Percentiles rank a stretch among this genome's conserved stretches.
phyloP scores from a whole-genome alignment of 2,113 vertebrate species.

The Xiphophorus maculatus region DNA sequence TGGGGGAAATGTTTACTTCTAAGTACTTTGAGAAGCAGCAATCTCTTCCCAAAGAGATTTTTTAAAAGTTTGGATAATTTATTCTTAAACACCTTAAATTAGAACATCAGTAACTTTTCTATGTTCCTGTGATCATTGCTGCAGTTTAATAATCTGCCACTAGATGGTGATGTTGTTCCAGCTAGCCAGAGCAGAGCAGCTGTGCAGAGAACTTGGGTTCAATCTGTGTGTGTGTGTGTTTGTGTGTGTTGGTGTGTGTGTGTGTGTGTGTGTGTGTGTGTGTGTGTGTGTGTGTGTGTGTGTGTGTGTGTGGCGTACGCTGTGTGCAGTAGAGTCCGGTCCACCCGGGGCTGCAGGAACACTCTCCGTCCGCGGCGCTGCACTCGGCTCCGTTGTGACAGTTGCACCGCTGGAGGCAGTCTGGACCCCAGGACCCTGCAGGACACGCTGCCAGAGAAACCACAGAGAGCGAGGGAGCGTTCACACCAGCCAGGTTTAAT shows the following conservation, averaged over 20 bases:
- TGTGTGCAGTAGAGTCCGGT: constrained; percentile 92
- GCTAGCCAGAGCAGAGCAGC: background rate
- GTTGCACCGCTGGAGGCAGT: constrained; percentile 92
- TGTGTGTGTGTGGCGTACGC: constrained; percentile 76
- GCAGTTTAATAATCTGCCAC: constrained; percentile 29
- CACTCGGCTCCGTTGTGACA: constrained; percentile 92
- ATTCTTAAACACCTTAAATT: background rate
- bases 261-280: background rate
- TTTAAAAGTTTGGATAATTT: background rate
- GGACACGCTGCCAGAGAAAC: constrained; percentile 81
- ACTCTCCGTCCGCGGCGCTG: constrained; percentile 86
- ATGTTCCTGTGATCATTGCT: background rate
- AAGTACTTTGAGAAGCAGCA: background rate
- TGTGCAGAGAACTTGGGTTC: background rate
- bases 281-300: constrained; percentile 21
- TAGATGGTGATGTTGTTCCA: constrained; percentile 53
- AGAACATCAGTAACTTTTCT: no score
- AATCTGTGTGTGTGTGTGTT: constrained; percentile 13
- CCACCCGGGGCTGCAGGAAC: constrained; percentile 88
- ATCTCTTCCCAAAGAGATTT: background rate
- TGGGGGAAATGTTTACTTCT: no score
- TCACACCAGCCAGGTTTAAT: no score
- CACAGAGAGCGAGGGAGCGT: background rate
- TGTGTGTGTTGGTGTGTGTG: constrained; percentile 19
- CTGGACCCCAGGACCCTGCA: constrained; percentile 89